These are phyloP conservation scores for Pedetes capensis DNA, from an alignment of 2,113 vertebrate species.

Conservation along the genomic window DNA sequence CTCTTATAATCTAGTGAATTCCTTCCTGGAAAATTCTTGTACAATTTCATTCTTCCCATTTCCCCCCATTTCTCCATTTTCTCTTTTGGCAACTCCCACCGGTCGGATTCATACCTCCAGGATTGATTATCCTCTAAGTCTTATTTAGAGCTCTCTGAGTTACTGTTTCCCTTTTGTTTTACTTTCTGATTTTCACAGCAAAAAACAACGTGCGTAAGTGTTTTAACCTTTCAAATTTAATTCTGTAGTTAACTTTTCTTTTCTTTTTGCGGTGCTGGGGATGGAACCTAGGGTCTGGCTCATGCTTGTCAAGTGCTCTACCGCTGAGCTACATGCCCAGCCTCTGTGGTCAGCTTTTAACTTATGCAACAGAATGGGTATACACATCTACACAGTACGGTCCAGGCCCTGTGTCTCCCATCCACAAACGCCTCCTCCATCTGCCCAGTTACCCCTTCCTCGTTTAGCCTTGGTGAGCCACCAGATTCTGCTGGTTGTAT, in stretches of 20 bases:
- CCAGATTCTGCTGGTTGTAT: neutral
- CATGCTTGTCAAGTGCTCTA: too few relatives aligned
- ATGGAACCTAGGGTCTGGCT: too few relatives aligned
- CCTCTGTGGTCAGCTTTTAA: neutral
- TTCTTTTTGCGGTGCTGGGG: too few relatives aligned
- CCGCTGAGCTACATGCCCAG: neutral
- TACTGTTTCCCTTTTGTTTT: neutral
- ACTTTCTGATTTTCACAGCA: neutral
- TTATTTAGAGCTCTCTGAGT: neutral
- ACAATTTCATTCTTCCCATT: neutral
- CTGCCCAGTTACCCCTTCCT: neutral
- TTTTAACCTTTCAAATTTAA: neutral
- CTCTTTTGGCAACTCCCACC: neutral
- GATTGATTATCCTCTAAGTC: neutral
- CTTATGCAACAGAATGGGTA: neutral
- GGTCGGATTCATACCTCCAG: neutral
- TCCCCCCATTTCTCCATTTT: neutral
- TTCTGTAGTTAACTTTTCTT: neutral
- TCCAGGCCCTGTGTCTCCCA: neutral
- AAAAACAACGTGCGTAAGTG: neutral
- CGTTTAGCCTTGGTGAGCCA: neutral
- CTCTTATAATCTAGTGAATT: neutral
- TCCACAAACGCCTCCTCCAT: neutral
- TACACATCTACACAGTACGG: accelerated
- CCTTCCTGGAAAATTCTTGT: neutral